Conservation (phyloP, 2,113 vertebrate species). For the Tyrannus savana region DNA sequence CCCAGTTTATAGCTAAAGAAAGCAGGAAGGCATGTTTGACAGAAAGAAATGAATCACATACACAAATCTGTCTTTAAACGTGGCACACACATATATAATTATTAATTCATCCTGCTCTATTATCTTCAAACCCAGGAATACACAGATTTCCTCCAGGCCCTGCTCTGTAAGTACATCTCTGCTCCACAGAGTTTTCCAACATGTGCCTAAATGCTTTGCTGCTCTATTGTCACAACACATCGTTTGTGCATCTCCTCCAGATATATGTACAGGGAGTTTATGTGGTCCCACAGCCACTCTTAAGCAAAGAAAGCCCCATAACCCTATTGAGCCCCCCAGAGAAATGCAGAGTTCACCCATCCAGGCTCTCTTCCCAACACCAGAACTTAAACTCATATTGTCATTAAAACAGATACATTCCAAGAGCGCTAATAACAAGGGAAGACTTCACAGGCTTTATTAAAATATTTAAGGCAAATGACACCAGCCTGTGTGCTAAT, state of each 20-base stretch:
- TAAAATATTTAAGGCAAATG: constrained; percentile 56
- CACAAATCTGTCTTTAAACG: constrained; percentile 12
- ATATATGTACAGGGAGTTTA: background rate
- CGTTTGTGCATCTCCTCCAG: background rate
- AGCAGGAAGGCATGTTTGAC: background rate
- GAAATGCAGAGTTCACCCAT: constrained; percentile 7
- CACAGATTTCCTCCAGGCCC: constrained; percentile 39
- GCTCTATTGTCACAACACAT: background rate
- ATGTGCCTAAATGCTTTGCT: background rate
- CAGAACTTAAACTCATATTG: constrained; percentile 6
- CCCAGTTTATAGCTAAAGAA: background rate
- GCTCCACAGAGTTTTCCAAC: constrained; percentile 14
- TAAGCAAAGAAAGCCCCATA: background rate
- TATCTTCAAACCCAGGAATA: constrained; percentile 10
- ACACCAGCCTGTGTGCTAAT: constrained; percentile 43
- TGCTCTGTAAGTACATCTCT: constrained; percentile 31
- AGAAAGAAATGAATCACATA: background rate
- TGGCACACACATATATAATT: background rate
- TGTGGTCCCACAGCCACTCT: background rate
- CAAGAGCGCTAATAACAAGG: background rate
- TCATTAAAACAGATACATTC: constrained; percentile 25
- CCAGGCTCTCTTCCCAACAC: background rate
- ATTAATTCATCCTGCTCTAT: constrained; percentile 37
- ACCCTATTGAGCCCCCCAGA: background rate
- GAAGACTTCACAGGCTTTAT: constrained; percentile 51